phyloP scores from a whole-genome alignment of 2,113 vertebrate species.

The Felis chaus region DNA sequence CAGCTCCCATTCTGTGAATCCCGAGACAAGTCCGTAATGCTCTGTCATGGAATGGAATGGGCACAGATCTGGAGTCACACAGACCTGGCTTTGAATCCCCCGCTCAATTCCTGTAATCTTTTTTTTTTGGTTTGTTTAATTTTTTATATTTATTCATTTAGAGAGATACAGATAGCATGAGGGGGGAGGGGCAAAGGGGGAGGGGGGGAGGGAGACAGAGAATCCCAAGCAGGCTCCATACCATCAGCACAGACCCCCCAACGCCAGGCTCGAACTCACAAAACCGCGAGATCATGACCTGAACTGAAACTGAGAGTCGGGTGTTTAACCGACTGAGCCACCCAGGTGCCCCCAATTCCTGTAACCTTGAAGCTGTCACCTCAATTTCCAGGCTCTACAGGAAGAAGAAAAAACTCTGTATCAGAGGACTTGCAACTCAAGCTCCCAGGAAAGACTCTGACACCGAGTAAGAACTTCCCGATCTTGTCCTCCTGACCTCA shows the following conservation, averaged over 20 bases:
- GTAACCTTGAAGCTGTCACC: neutral
- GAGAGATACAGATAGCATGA: too few species aligned
- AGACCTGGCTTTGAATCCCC: neutral
- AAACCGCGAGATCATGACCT: too few species aligned
- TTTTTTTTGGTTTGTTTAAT: too few species aligned
- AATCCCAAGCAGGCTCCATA: neutral
- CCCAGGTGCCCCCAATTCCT: neutral
- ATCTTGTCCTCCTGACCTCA: neutral
- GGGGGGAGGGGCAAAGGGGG: too few species aligned
- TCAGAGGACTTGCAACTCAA: neutral
- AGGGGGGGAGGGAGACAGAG: too few species aligned
- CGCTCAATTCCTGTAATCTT: neutral
- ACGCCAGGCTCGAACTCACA: too few species aligned
- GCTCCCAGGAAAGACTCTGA: neutral
- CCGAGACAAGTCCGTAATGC: neutral
- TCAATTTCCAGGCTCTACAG: neutral
- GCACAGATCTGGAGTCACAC: fast-evolving
- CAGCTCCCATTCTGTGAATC: neutral
- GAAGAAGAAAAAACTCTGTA: neutral
- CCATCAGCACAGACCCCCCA: too few species aligned
- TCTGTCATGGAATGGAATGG: neutral
- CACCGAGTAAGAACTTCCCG: neutral
- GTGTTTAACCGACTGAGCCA: too few species aligned
- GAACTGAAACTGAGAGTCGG: too few species aligned
- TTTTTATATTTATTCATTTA: too few species aligned